Conservation (phyloP, 1,140 invertebrate species). For the Diorhabda carinulata region DNA sequence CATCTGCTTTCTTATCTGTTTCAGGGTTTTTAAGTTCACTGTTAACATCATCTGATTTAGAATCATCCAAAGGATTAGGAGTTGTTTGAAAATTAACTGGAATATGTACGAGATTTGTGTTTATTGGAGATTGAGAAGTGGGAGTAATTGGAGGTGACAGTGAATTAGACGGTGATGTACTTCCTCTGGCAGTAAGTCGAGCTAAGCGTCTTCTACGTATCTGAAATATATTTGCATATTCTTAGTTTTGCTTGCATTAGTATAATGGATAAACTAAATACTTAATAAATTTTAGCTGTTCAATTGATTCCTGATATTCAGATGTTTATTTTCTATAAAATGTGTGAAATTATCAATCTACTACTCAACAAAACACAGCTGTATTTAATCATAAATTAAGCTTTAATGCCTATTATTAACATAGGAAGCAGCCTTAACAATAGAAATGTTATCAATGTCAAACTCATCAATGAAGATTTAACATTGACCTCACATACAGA, state of each 20-base stretch:
- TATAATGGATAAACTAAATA: no score
- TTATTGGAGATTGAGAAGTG: conserved; percentile 41
- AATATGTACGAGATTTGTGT: conserved; percentile 40
- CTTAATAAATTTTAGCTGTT: no score
- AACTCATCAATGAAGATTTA: no score
- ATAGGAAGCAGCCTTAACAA: no score
- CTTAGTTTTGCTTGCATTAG: no score
- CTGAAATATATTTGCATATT: conserved; percentile 46
- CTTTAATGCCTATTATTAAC: no score
- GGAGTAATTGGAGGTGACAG: conserved; percentile 43
- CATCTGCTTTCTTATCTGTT: conserved; percentile 22
- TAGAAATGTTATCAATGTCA: no score
- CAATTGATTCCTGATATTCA: not conserved
- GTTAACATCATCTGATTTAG: conserved; percentile 1
- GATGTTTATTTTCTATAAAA: conserved; percentile 19
- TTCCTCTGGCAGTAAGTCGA: conserved; percentile 55
- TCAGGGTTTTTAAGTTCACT: conserved; percentile 14
- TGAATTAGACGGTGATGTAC: conserved; percentile 42
- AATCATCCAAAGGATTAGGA: conserved; percentile 24
- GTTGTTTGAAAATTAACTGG: conserved; percentile 33
- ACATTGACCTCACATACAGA: no score
- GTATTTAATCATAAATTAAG: not conserved
- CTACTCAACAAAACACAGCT: not conserved
- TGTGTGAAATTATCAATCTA: not conserved
- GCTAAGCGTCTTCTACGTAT: conserved; percentile 66